A percentile compares a stretch with the other conserved stretches of the same genome.
phyloP scores from a whole-genome alignment of 2,888 invertebrate genomes.

The Ormyrus thymus region DNA sequence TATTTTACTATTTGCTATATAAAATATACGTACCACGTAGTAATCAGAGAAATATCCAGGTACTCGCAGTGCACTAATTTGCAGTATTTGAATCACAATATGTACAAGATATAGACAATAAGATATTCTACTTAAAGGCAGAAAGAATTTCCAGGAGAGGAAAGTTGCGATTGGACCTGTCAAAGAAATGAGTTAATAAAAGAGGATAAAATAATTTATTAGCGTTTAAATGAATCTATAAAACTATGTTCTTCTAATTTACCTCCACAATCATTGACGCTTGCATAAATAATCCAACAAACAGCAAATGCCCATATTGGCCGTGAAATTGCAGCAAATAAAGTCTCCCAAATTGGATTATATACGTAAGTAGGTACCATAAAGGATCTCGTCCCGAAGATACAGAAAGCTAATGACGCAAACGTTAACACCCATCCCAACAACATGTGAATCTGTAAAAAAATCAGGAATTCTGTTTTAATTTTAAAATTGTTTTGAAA shows the following conservation, averaged over 20 bases:
- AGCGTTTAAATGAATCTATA: not conserved
- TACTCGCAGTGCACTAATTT: conserved; percentile 35
- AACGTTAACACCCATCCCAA: conserved; percentile 59
- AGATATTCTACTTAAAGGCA: conserved; percentile 62
- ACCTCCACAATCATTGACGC: conserved; percentile 76
- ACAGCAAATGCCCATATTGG: conserved; percentile 76
- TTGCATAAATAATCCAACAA: conserved; percentile 77
- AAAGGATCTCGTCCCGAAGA: conserved; percentile 61
- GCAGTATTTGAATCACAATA: conserved; percentile 54
- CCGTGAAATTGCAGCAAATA: conserved; percentile 74
- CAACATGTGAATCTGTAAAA: conserved; percentile 49
- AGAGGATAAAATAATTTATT: no score
- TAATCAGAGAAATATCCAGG: conserved; percentile 52
- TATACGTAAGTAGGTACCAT: conserved; percentile 68
- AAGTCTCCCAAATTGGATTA: conserved; percentile 68
- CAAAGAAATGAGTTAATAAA: no score
- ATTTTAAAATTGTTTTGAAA: not conserved
- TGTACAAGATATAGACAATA: conserved; percentile 63
- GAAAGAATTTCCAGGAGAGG: conserved; percentile 58
- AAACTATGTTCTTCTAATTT: conserved; percentile 7
- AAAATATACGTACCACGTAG: no score
- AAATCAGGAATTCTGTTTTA: not conserved
- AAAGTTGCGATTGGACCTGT: conserved; percentile 53
- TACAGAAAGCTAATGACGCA: conserved; percentile 56
- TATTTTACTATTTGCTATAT: no score